These are phyloP conservation scores for Puffinus mauretanicus DNA, from an alignment of 2,113 vertebrate species.

Conservation along the genomic window DNA sequence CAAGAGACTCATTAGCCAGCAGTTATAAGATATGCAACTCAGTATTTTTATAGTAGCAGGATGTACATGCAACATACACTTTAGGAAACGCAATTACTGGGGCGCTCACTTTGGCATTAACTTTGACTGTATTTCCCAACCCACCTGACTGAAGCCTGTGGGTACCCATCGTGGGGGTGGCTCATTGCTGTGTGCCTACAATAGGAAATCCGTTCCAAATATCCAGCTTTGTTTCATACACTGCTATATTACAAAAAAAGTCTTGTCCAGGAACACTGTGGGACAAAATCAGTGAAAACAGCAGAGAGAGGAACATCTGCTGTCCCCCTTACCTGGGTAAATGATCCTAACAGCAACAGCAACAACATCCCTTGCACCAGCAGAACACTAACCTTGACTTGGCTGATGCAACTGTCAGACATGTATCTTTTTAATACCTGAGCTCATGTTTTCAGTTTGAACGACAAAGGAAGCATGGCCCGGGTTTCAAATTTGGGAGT, in stretches of 20 bases:
- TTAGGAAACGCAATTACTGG: rapidly evolving
- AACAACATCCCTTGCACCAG: not conserved
- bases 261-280: not conserved
- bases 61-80: not conserved
- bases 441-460: not conserved
- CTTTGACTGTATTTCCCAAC: not conserved
- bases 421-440: rapidly evolving
- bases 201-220: not conserved
- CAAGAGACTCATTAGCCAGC: constrained; percentile 45
- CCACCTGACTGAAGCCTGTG: not conserved
- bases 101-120: not conserved
- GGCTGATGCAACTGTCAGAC: rapidly evolving
- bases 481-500: not conserved
- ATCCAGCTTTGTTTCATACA: not conserved
- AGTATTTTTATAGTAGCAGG: not conserved
- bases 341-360: not conserved
- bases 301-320: not conserved
- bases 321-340: too few relatives aligned
- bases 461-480: not conserved
- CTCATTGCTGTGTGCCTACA: not conserved
- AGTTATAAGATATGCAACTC: not conserved
- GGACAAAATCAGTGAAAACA: not conserved
- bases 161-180: not conserved
- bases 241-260: not conserved
- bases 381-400: not conserved